Percentiles rank a stretch among this genome's conserved stretches.
These are phyloP conservation scores for Pseudoips prasinana DNA, from an alignment of 2,888 invertebrate species.

Conservation along the genomic window DNA sequence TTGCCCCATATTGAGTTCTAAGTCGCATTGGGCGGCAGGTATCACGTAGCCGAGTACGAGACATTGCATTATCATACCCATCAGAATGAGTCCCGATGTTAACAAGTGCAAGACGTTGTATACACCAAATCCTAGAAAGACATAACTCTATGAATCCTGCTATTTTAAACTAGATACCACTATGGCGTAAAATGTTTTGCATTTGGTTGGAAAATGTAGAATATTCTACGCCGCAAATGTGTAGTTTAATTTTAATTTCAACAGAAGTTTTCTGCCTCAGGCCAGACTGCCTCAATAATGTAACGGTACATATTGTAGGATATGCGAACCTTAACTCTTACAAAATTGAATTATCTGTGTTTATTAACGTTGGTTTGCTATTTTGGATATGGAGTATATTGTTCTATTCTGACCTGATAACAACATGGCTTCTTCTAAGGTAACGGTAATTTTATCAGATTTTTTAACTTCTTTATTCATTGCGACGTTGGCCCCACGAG, in stretches of 20 bases:
- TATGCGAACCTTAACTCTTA: too few species aligned
- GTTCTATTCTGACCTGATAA: constrained; percentile 27
- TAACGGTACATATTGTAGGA: not conserved
- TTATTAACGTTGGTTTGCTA: too few species aligned
- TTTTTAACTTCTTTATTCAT: constrained; percentile 1
- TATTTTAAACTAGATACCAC: not conserved
- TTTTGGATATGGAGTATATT: too few species aligned
- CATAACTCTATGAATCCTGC: not conserved
- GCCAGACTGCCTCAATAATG: not conserved
- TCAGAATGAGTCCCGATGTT: constrained; percentile 83
- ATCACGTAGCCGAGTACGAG: constrained; percentile 84
- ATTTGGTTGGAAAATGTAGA: not conserved
- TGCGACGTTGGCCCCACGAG: not conserved
- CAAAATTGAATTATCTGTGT: too few species aligned
- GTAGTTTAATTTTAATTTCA: not conserved
- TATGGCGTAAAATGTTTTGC: not conserved
- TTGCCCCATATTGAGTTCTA: constrained; percentile 78
- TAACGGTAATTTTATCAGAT: constrained; percentile 4
- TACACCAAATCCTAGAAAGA: constrained; percentile 79
- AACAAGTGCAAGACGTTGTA: constrained; percentile 84
- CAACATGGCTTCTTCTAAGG: constrained; percentile 28
- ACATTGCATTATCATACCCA: constrained; percentile 86
- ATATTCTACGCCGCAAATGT: too few species aligned
- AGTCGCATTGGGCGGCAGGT: constrained; percentile 86
- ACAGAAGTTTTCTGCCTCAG: not conserved